Base-by-base conservation (phyloP, 2,113 vertebrate genomes). In the Lagopus leucura region DNA sequence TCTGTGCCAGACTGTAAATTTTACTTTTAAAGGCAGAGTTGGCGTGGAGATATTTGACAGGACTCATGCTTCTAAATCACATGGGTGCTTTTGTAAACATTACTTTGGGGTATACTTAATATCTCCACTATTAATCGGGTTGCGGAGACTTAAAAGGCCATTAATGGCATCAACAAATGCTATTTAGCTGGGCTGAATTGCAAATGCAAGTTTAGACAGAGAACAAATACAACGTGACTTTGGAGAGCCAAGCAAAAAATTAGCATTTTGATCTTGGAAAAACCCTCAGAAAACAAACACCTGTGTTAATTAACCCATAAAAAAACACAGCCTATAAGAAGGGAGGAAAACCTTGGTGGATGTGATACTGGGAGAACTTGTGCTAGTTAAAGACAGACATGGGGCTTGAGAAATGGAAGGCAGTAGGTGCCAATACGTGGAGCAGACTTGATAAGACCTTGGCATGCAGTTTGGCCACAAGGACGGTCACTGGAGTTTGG, bases 11-110 rank as follows among this genome's bases (percentile, higher is more conserved):
- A 28, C 32, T 50, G 58, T 88, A 88, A 95, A 95, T 95, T 94
- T 96, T 82, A 97, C 81, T 94, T 96, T 96, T 94, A 95, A 94
- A 96, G 92, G 86, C 95, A 95, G 91, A 92, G 86, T 82, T 94
- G 95, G 94, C 70, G 25, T 5, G 0, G 86, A 94, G 86, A 94
- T 82, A 84, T 95, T 95, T 94, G 92, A 97, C 91, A 96, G 91
- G 93, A 92, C 90, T 88, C 80, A 94, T 78, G 90, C 85, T 93
- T 91, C 92, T 96, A 78, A 92, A 93, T 90, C 95, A 96, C 82
- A 77, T 96, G 94, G 63, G 93, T 75, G 82, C 85, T 95, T 96
- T 90, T 93, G 88, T 94, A 96, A 95, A 96, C 94, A 74, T 91
- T 94, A 95, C 80, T 96, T 94, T 93, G 94, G 82, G 83, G 92